These are phyloP conservation scores for Brachyhypopomus gauderio DNA, from an alignment of 2,113 vertebrate species.

Conservation along the genomic window DNA sequence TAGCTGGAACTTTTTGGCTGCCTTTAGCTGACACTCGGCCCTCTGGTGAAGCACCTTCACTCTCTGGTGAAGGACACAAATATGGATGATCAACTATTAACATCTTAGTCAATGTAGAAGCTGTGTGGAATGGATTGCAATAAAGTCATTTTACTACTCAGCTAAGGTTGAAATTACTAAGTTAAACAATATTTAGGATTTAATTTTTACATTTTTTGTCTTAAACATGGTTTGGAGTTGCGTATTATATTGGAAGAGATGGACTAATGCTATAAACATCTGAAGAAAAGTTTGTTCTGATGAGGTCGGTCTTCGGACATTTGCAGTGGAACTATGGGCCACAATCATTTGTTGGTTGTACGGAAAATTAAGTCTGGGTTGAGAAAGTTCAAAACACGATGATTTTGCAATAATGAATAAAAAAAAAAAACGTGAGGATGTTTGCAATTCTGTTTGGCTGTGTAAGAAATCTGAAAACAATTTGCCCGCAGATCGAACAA, in stretches of 20 bases:
- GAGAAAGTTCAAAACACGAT: conserved; percentile 72
- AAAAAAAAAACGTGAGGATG: conserved; percentile 58
- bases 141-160: not conserved
- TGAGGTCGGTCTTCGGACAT: conserved; percentile 1
- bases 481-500: conserved; percentile 66
- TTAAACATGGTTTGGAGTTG: not conserved
- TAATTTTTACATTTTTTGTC: too few relatives aligned
- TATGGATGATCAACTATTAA: too few relatives aligned
- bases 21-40: too few relatives aligned
- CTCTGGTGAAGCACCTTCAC: too few relatives aligned
- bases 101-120: not conserved
- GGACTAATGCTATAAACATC: not conserved
- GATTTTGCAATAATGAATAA: conserved; percentile 66
- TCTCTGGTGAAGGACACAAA: too few relatives aligned
- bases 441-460: conserved; percentile 70
- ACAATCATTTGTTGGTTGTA: conserved; percentile 51
- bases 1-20: too few relatives aligned
- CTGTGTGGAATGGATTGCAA: not conserved
- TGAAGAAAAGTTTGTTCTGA: not conserved
- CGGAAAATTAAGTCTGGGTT: conserved; percentile 57
- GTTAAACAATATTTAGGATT: not conserved
- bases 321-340: not conserved
- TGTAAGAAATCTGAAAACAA: conserved; percentile 61
- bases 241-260: not conserved
- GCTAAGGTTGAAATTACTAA: not conserved